Conservation (phyloP, 2,797 vertebrate species). For the Craterocephalus amniculus region DNA sequence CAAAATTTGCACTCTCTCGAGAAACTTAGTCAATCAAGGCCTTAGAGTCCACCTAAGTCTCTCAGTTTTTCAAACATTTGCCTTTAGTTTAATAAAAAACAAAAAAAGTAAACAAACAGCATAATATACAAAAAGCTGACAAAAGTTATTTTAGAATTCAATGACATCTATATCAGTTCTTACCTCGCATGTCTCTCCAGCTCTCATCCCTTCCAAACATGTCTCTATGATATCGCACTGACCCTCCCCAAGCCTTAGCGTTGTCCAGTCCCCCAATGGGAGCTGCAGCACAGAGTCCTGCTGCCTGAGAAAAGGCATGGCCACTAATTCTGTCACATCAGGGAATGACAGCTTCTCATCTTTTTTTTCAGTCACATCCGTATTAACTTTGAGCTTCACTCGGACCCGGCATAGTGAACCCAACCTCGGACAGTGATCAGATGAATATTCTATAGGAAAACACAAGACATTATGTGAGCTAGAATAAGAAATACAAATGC, state of each 20-base stretch:
- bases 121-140: not conserved
- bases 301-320: slow-evolving; percentile 51
- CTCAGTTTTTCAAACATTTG: not conserved
- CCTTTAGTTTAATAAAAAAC: not conserved
- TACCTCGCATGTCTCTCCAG: slow-evolving; percentile 86
- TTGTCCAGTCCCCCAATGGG: slow-evolving; percentile 77
- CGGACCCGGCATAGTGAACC: slow-evolving; percentile 84
- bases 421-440: slow-evolving; percentile 79
- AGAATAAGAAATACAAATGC: not conserved
- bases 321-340: slow-evolving; percentile 22
- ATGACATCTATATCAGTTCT: slow-evolving; percentile 3
- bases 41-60: too few relatives aligned
- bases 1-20: too few relatives aligned
- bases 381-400: slow-evolving; percentile 57
- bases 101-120: not conserved
- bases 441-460: slow-evolving; percentile 41
- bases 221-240: slow-evolving; percentile 85
- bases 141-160: not conserved
- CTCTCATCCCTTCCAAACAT: slow-evolving; percentile 88
- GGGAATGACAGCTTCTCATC: slow-evolving; percentile 1
- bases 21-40: too few relatives aligned
- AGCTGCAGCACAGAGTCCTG: slow-evolving; percentile 77
- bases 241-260: slow-evolving; percentile 83
- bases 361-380: slow-evolving; percentile 13
- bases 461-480: not conserved